phyloP scores from a whole-genome alignment of 2,797 vertebrate species.

The Lutjanus argentimaculatus region DNA sequence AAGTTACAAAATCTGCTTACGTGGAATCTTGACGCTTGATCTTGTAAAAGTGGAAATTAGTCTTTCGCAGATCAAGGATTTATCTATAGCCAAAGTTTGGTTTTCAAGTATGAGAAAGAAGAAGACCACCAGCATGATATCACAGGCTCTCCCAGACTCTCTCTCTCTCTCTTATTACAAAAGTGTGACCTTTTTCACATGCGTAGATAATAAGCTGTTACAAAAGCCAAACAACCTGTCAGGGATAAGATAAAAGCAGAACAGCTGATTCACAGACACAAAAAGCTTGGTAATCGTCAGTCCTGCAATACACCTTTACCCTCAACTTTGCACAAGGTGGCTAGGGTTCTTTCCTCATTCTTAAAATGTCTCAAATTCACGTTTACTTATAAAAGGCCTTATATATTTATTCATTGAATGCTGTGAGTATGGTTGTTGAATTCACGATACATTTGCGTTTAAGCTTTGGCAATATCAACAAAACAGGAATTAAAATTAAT shows the following conservation, averaged over 20 bases:
- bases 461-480: too few species aligned
- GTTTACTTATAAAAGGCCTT: too few species aligned
- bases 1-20: conserved; percentile 16
- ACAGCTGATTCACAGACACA: conserved; percentile 73
- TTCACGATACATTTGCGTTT: too few species aligned
- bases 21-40: conserved; percentile 29
- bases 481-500: too few species aligned
- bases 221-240: conserved; percentile 86
- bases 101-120: conserved; percentile 70
- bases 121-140: conserved; percentile 74
- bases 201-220: conserved; percentile 82
- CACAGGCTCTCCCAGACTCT: conserved; percentile 13
- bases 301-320: conserved; percentile 10
- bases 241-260: conserved; percentile 82
- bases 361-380: too few species aligned
- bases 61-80: conserved; percentile 55
- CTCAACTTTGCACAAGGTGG: not conserved
- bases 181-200: conserved; percentile 74
- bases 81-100: conserved; percentile 62
- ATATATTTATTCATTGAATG: too few species aligned
- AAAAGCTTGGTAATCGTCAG: conserved; percentile 33
- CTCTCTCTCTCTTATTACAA: conserved; percentile 38
- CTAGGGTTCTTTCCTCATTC: too few species aligned
- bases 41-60: conserved; percentile 58
- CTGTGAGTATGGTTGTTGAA: too few species aligned